Conservation (phyloP, 2,113 vertebrate species). For the Girardinichthys multiradiatus region DNA sequence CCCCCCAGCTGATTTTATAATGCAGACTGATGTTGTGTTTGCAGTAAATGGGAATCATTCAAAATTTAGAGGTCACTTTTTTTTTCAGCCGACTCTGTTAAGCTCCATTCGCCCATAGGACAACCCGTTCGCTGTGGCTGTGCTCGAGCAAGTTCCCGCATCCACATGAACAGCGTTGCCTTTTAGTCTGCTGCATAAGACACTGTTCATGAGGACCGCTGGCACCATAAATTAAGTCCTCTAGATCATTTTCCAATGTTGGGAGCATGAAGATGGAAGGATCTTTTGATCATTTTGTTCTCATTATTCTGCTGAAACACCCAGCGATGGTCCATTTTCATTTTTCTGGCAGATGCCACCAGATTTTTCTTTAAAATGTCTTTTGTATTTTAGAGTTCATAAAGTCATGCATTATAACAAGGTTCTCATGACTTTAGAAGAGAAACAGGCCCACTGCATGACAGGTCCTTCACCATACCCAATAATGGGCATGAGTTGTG, state of each 20-base stretch:
- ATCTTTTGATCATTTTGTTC: not conserved
- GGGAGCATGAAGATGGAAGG: not conserved
- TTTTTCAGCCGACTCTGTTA: not conserved
- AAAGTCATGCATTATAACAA: too few species aligned
- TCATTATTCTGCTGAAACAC: too few species aligned
- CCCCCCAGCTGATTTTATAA: not conserved
- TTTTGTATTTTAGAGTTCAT: not conserved
- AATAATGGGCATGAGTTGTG: too few species aligned
- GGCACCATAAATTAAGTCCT: not conserved
- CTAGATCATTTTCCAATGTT: too few species aligned
- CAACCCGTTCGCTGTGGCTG: not conserved
- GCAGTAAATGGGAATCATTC: not conserved
- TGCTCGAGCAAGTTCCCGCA: not conserved
- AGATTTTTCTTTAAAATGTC: not conserved
- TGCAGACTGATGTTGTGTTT: not conserved
- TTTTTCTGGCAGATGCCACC: too few species aligned
- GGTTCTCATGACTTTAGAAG: too few species aligned
- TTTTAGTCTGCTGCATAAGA: not conserved
- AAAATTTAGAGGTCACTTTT: not conserved
- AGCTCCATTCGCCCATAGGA: not conserved
- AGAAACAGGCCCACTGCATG: not conserved
- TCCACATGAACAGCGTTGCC: not conserved
- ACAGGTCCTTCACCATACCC: not conserved
- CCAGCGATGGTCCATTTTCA: too few species aligned
- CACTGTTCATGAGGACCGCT: not conserved